phyloP scores from a whole-genome alignment of 2,113 vertebrate species.

The Plectropomus leopardus region DNA sequence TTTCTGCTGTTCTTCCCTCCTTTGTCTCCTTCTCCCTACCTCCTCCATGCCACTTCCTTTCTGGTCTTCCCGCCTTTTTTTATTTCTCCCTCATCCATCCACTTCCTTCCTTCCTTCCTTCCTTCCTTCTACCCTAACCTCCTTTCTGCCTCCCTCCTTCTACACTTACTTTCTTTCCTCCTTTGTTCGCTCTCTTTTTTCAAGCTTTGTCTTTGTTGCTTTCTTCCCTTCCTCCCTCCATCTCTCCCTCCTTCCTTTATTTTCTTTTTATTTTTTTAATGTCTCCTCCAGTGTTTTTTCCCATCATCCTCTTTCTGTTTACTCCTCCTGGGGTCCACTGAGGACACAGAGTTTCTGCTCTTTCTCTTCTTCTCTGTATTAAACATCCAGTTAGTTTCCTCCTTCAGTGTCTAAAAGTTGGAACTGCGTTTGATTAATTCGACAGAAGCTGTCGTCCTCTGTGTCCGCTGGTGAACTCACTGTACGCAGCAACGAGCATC shows the following conservation, averaged over 20 bases:
- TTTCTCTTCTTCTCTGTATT: background rate
- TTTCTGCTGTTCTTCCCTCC: too few species aligned
- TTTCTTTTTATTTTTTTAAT: background rate
- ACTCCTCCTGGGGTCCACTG: slow-evolving; percentile 36
- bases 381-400: slow-evolving; percentile 2
- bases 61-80: background rate
- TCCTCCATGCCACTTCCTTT: background rate
- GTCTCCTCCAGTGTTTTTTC: slow-evolving; percentile 11
- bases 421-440: background rate
- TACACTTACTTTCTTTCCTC: too few species aligned
- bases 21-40: background rate
- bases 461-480: background rate
- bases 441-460: background rate
- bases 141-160: background rate
- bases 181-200: background rate
- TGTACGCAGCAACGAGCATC: background rate
- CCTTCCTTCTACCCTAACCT: background rate
- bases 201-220: background rate
- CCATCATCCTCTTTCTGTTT: slow-evolving; percentile 21
- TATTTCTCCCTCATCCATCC: too few species aligned
- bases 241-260: background rate
- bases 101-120: background rate
- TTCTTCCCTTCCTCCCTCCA: background rate
- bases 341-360: slow-evolving; percentile 21
- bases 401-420: background rate